Percentiles rank a stretch among this genome's conserved stretches.
Conservation (phyloP, 2,797 vertebrate genomes). For the Nasua narica region DNA sequence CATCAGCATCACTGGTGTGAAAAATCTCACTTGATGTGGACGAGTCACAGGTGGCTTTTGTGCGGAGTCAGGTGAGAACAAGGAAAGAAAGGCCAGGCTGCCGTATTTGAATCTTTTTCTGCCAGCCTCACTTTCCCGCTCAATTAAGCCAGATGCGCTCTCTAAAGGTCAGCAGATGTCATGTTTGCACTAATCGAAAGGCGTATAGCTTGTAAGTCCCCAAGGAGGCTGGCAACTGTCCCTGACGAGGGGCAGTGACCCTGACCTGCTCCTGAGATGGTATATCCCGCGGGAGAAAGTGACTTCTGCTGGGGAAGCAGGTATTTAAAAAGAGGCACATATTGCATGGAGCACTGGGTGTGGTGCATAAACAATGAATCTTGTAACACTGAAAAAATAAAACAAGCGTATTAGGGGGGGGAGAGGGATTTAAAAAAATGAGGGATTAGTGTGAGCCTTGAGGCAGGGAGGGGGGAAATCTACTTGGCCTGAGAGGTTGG, state of each 20-base stretch:
- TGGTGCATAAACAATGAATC: no score
- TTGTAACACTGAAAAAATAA: no score
- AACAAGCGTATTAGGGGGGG: no score
- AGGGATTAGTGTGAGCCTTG: background rate
- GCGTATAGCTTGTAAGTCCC: background rate
- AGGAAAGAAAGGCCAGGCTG: background rate
- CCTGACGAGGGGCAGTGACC: background rate
- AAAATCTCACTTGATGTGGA: background rate
- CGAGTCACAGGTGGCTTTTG: background rate
- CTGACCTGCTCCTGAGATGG: background rate
- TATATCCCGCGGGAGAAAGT: background rate
- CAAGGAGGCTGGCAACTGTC: background rate
- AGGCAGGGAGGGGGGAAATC: background rate
- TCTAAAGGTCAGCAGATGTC: constrained; percentile 20
- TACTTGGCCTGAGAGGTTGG: background rate
- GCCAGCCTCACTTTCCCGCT: background rate
- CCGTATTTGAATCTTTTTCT: constrained; percentile 21
- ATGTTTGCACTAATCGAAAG: constrained; percentile 11
- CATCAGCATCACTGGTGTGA: background rate
- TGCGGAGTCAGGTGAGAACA: background rate
- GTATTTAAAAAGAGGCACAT: background rate
- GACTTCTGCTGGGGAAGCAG: background rate
- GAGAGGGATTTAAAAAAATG: background rate
- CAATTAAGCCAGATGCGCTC: background rate
- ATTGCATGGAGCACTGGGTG: no score